Conservation (phyloP, 2,797 vertebrate genomes). For the Remorina albescens region DNA sequence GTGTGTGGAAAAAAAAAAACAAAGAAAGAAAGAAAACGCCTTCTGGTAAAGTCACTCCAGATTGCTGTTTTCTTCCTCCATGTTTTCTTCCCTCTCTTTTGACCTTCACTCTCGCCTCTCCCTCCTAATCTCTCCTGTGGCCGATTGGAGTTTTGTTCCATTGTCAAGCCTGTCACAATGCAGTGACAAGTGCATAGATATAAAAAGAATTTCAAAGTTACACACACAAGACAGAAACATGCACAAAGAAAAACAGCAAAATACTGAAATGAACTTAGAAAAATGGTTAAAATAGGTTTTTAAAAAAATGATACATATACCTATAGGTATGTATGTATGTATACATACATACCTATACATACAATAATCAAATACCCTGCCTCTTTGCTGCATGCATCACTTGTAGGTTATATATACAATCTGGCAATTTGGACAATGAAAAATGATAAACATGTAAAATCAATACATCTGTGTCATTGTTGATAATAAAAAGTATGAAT, state of each 20-base stretch:
- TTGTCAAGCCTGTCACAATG: constrained; percentile 37
- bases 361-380: no score
- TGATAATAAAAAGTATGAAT: no score
- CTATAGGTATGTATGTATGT: no score
- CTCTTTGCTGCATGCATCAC: no score
- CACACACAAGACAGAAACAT: not conserved
- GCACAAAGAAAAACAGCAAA: not conserved
- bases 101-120: constrained; percentile 26
- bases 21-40: not conserved
- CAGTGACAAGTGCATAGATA: constrained; percentile 36
- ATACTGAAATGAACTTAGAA: not conserved
- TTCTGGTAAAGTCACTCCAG: constrained; percentile 53
- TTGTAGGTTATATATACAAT: no score
- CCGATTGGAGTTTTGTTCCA: constrained; percentile 50
- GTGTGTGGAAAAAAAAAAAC: not conserved
- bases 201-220: not conserved
- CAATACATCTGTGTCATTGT: no score
- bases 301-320: no score
- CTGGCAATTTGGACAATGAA: no score
- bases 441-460: no score
- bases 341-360: no score
- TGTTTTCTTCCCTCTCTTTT: constrained; percentile 21
- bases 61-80: constrained; percentile 29
- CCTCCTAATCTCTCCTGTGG: constrained; percentile 32
- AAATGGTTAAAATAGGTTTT: no score